Percentiles rank a stretch among this genome's conserved stretches.
These are phyloP conservation scores for Mormyrus lacerda DNA, from an alignment of 2,113 vertebrate genomes.

Conservation along the genomic window DNA sequence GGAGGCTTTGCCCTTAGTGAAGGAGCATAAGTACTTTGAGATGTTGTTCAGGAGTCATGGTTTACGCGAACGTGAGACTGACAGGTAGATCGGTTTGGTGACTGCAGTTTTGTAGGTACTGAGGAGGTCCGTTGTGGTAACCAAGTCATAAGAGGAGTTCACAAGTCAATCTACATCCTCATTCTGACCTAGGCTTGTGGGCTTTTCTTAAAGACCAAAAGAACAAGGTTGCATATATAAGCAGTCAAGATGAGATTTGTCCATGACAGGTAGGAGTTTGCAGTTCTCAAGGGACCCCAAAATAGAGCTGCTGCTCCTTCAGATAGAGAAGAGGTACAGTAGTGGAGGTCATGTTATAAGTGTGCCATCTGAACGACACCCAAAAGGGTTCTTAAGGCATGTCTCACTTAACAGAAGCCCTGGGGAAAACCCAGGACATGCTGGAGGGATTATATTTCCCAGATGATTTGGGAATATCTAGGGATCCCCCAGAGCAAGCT, in stretches of 20 bases:
- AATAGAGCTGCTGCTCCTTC: background rate
- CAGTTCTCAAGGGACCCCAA: background rate
- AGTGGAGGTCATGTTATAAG: background rate
- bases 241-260: background rate
- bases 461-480: background rate
- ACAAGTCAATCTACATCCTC: background rate
- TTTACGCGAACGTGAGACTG: background rate
- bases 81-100: background rate
- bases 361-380: background rate
- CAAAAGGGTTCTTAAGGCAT: background rate
- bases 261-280: background rate
- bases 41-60: background rate
- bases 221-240: background rate
- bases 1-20: background rate
- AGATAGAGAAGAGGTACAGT: background rate
- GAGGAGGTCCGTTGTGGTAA: background rate
- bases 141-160: background rate
- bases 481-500: background rate
- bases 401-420: background rate
- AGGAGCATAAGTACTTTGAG: background rate
- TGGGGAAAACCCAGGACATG: background rate
- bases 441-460: background rate
- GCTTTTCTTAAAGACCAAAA: background rate
- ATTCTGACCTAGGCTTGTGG: background rate
- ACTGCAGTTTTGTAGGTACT: background rate